Evolutionary conservation across 2,797 vertebrate genomes (phyloP), one percentile per base, ranked within the genome.

Genomic region (Brotogeris chrysoptera): DNA sequence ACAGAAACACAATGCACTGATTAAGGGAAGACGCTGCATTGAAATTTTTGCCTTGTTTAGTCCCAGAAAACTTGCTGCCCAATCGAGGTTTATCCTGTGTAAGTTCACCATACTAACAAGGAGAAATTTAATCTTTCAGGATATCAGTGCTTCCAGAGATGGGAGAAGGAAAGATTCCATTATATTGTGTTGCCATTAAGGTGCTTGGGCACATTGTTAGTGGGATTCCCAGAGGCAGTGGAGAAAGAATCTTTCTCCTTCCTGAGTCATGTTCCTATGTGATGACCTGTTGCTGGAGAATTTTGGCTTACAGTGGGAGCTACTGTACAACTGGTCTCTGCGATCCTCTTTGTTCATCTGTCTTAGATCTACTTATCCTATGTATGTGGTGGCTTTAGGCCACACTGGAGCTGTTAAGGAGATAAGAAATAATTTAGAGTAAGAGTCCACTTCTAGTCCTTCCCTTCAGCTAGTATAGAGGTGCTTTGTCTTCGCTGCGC

Each of bases 191-290:
- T 73, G 20, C 43, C 17, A 1, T 19, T 20, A 9, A 59, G 43
- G 21, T 28, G 59, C 72, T 77, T 73, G 7, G 30, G 18, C 23
- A 10, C 7, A 1, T 4, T 65, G 25, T 72, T 74, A 50, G 44
- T 69, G 52, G n/a, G 30, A 63, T 76, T 92, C 49, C 63, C 18
- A 46, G 61, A 32, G 11, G 17, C 28, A 43, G 36, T 18, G 24
- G 11, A 10, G 30, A 44, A 89, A 30, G 16, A 61, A 30, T 28
- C 17, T 53, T 20, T 13, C 16, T 60, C 14, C 14, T 59, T 72
- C 13, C 1, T 3, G 47, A 28, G 41, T 88, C 10, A 1, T 1
- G 0, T 80, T 90, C 12, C 3, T 2, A 2, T 43, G 8, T 55
- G 60, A 32, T 2, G 5, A 39, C 15, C 46, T 30, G 0, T 53